phyloP scores from a whole-genome alignment of 2,797 vertebrate genomes.

The Acipenser transmontanus region DNA sequence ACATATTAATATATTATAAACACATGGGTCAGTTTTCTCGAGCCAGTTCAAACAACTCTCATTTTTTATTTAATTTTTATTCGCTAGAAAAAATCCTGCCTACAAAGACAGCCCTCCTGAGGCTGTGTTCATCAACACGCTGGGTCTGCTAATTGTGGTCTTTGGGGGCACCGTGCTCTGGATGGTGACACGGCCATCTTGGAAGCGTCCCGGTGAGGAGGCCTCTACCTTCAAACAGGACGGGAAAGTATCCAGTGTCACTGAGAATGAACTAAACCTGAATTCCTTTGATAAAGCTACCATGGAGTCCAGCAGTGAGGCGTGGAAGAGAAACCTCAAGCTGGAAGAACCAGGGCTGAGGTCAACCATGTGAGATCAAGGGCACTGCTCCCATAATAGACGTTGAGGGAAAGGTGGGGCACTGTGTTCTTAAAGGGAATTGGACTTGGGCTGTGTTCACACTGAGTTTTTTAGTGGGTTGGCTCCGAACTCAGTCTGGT shows the following conservation, averaged over 20 bases:
- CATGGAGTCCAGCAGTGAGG: conserved; percentile 52
- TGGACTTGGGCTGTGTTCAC: too few species aligned
- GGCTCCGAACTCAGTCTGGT: too few species aligned
- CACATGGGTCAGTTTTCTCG: conserved; percentile 9
- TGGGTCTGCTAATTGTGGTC: conserved; percentile 74
- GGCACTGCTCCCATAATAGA: too few species aligned
- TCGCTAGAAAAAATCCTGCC: conserved; percentile 43
- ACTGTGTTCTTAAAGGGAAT: too few species aligned
- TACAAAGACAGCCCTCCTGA: conserved; percentile 79
- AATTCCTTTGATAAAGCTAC: conserved; percentile 38
- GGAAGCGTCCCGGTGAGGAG: conserved; percentile 83
- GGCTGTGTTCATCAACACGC: conserved; percentile 74
- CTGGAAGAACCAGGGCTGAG: conserved; percentile 61
- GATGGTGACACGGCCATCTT: conserved; percentile 76
- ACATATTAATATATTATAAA: conserved; percentile 16
- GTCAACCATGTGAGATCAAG: conserved; percentile 52
- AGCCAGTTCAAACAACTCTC: conserved; percentile 7
- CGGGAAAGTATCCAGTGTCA: conserved; percentile 36
- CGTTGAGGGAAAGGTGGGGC: too few species aligned
- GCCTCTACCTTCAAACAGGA: conserved; percentile 34
- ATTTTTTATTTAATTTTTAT: background rate
- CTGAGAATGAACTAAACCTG: conserved; percentile 39
- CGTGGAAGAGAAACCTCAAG: conserved; percentile 65
- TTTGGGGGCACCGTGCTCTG: conserved; percentile 80
- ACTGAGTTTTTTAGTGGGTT: too few species aligned